phyloP scores from a whole-genome alignment of 2,888 invertebrate genomes.

The Pristionchus entomophagus region DNA sequence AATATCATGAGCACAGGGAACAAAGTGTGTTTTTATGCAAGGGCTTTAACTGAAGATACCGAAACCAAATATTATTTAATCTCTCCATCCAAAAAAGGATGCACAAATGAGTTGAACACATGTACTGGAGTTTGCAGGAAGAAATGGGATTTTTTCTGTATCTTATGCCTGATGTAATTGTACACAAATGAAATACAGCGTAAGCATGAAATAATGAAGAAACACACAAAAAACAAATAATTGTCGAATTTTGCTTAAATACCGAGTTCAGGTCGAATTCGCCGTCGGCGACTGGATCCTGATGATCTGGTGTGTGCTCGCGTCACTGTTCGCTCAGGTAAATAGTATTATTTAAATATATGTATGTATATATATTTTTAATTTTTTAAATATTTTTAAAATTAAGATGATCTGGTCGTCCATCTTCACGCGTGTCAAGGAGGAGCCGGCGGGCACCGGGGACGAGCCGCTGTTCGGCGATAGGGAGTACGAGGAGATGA shows the following conservation, averaged over 20 bases:
- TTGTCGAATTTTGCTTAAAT: not conserved
- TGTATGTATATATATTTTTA: not conserved
- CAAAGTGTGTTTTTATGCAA: too few species aligned
- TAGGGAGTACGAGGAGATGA: slow-evolving; percentile 45
- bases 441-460: slow-evolving; percentile 61
- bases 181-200: too few species aligned
- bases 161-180: too few species aligned
- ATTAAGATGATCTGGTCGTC: slow-evolving; percentile 70
- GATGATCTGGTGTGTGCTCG: slow-evolving; percentile 75
- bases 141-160: too few species aligned
- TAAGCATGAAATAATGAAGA: too few species aligned
- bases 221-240: not conserved
- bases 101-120: not conserved
- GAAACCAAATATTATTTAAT: too few species aligned
- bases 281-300: slow-evolving; percentile 75
- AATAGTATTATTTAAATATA: not conserved
- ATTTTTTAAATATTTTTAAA: not conserved
- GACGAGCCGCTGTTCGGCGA: slow-evolving; percentile 62
- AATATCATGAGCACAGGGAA: too few species aligned
- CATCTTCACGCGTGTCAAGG: slow-evolving; percentile 69
- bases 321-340: slow-evolving; percentile 68
- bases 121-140: not conserved
- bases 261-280: slow-evolving; percentile 50
- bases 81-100: not conserved
- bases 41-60: too few species aligned